Conservation (phyloP, 2,113 vertebrate species). For the Elachura formosa region DNA sequence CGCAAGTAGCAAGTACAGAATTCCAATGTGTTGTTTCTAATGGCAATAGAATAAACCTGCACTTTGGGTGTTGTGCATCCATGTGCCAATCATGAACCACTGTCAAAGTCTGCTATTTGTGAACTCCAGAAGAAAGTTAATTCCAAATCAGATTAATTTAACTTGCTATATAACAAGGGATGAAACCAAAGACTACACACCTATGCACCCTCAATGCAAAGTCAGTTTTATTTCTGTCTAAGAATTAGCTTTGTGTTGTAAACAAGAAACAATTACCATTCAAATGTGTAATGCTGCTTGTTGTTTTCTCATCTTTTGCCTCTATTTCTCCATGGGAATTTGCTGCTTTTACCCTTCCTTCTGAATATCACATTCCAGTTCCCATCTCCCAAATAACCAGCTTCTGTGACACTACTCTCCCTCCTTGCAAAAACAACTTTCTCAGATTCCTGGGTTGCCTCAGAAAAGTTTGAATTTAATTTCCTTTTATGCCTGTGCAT, state of each 20-base stretch:
- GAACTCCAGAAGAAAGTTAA: not conserved
- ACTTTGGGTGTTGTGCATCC: not conserved
- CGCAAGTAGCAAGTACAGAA: not conserved
- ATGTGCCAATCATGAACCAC: not conserved
- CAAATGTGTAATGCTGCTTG: not conserved
- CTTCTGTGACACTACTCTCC: not conserved
- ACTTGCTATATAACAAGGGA: not conserved
- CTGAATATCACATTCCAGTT: not conserved
- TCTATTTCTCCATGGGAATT: not conserved
- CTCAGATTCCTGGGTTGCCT: not conserved
- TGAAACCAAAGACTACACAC: not conserved
- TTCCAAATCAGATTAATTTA: not conserved
- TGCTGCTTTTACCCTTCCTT: not conserved
- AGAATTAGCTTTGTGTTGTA: not conserved
- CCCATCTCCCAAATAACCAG: not conserved
- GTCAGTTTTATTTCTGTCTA: not conserved
- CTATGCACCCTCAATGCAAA: not conserved
- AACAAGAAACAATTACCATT: not conserved
- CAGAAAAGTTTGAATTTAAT: not conserved
- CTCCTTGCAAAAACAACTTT: not conserved
- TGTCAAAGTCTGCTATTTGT: not conserved
- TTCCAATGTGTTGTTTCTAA: not conserved
- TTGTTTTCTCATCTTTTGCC: not conserved
- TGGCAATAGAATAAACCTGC: not conserved
- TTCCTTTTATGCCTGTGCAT: not conserved